phyloP scores from a whole-genome alignment of 2,888 invertebrate genomes.

The Laothoe populi region DNA sequence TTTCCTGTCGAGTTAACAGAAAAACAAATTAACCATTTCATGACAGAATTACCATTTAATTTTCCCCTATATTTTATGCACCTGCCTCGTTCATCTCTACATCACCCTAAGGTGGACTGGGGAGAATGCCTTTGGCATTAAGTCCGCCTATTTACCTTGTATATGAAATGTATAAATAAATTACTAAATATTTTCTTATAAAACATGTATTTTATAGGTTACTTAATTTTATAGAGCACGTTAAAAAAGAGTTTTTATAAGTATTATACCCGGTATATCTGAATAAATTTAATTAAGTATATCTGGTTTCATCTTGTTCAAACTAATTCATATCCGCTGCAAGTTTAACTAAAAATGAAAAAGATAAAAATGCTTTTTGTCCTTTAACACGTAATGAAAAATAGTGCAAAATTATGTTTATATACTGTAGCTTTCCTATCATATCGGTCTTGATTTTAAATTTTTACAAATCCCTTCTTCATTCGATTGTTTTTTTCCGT shows the following conservation, averaged over 20 bases:
- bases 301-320: constrained; percentile 18
- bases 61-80: too few species aligned
- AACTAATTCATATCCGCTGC: constrained; percentile 17
- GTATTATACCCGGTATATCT: background rate
- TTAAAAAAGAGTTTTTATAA: background rate
- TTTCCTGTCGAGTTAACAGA: too few species aligned
- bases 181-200: too few species aligned
- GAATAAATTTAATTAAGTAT: constrained; percentile 30
- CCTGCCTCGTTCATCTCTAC: background rate
- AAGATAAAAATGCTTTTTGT: constrained; percentile 26
- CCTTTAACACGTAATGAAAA: constrained; percentile 5
- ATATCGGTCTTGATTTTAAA: too few species aligned
- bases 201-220: background rate
- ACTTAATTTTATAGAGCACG: constrained; percentile 3
- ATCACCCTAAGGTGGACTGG: too few species aligned
- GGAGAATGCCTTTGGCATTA: too few species aligned
- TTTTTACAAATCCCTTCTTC: too few species aligned
- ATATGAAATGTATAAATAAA: too few species aligned
- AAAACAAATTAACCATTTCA: too few species aligned
- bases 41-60: too few species aligned
- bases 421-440: background rate
- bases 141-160: too few species aligned
- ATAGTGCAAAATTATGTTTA: background rate
- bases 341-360: constrained; percentile 31
- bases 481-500: too few species aligned